Evolutionary conservation across 1,140 invertebrate genomes (phyloP).

Genomic region (Elymnias hypermnestra): DNA sequence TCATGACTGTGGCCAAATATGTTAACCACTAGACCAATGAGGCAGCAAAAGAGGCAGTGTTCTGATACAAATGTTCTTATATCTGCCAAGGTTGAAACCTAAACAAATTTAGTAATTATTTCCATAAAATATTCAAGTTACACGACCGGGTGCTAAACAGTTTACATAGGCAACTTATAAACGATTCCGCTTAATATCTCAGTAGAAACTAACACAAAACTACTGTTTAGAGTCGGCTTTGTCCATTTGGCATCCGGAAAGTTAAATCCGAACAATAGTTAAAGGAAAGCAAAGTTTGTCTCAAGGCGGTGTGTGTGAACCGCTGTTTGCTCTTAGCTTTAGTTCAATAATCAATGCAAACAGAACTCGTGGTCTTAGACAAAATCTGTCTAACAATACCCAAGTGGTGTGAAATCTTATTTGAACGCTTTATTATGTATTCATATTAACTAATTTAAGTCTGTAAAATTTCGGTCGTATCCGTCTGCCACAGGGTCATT

Average conservation of each 20-base stretch:
- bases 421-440: no score
- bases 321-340: background rate
- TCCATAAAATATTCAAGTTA: background rate
- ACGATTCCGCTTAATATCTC: constrained; percentile 1
- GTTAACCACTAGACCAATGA: no score
- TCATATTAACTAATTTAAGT: no score
- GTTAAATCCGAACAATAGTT: constrained; percentile 1
- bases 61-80: no score
- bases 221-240: background rate
- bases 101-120: background rate
- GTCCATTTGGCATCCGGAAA: constrained; percentile 5
- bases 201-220: constrained; percentile 6
- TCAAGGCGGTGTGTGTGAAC: constrained; percentile 1
- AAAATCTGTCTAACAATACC: no score
- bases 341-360: constrained; percentile 3
- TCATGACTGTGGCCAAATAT: no score
- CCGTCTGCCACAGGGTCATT: no score
- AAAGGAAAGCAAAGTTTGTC: constrained; percentile 4
- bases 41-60: no score
- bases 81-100: no score
- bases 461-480: no score
- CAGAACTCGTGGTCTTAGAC: background rate
- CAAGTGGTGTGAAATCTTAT: no score
- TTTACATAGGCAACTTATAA: background rate
- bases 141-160: background rate